Evolutionary conservation across 2,888 invertebrate species (phyloP).

Genomic region (Luperina nickerlii): DNA sequence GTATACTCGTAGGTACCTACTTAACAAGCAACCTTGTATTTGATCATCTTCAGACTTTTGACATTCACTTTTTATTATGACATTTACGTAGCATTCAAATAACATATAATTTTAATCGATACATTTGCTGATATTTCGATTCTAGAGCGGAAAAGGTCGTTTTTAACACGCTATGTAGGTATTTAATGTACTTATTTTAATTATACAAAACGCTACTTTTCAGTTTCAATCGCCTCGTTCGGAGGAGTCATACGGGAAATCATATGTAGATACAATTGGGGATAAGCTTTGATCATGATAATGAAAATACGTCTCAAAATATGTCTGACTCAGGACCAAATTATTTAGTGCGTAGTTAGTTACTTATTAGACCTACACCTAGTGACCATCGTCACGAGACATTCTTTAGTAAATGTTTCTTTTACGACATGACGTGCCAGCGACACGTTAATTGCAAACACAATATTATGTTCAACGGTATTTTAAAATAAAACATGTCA

Average conservation of each 20-base stretch:
- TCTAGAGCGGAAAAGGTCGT: slow-evolving; percentile 3
- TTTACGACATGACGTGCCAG: slow-evolving; percentile 23
- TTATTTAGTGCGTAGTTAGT: background rate
- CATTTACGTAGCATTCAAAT: slow-evolving; percentile 26
- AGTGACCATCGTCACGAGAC: slow-evolving; percentile 13
- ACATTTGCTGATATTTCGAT: background rate
- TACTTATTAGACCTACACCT: slow-evolving; percentile 7
- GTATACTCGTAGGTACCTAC: background rate
- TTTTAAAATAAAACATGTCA: slow-evolving; percentile 41
- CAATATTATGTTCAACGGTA: slow-evolving; percentile 28
- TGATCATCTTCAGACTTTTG: slow-evolving; percentile 45
- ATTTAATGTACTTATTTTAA: background rate
- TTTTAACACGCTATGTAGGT: background rate
- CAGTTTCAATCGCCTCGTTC: background rate
- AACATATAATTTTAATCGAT: slow-evolving; percentile 20
- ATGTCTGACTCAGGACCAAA: background rate
- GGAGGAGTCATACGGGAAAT: background rate
- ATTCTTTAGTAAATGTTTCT: slow-evolving; percentile 37
- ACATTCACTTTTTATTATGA: slow-evolving; percentile 38
- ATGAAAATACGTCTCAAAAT: background rate
- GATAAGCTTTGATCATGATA: background rate
- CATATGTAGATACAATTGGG: background rate
- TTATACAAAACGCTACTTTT: background rate
- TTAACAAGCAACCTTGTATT: slow-evolving; percentile 41
- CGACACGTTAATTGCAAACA: slow-evolving; percentile 22